phyloP scores from a whole-genome alignment of 2,113 vertebrate genomes.

The Pungitius pungitius region DNA sequence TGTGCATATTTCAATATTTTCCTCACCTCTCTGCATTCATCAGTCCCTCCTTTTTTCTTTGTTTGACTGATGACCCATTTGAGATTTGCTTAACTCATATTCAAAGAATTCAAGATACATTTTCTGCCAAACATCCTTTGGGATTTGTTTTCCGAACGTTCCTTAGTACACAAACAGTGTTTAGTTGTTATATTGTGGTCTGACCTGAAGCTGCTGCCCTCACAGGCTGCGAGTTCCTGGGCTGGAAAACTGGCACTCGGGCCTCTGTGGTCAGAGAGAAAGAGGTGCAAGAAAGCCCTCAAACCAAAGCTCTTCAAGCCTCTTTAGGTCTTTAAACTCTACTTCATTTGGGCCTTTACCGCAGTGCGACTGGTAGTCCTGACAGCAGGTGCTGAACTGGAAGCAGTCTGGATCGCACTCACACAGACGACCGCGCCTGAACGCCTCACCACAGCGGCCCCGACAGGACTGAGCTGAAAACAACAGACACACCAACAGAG shows the following conservation, averaged over 20 bases:
- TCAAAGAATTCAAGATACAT: neutral
- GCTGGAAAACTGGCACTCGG: neutral
- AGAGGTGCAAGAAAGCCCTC: no score
- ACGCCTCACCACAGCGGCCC: conserved; percentile 88
- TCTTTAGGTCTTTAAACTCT: neutral
- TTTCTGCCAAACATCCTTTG: neutral
- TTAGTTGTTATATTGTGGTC: neutral
- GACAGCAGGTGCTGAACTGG: conserved; percentile 85
- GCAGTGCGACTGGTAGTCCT: conserved; percentile 81
- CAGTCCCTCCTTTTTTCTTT: neutral
- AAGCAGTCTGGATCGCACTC: conserved; percentile 87
- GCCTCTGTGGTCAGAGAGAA: conserved; percentile 37
- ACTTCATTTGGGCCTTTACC: conserved; percentile 36
- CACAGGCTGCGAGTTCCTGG: neutral
- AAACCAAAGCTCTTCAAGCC: no score
- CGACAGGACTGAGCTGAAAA: conserved; percentile 84
- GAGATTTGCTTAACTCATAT: neutral
- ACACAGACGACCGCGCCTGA: conserved; percentile 84
- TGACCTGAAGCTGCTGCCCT: conserved; percentile 36
- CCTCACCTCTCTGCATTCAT: neutral
- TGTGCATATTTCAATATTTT: neutral
- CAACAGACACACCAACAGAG: neutral
- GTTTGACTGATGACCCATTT: neutral
- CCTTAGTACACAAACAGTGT: no score
- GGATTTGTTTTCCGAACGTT: neutral